Evolutionary conservation across 2,888 invertebrate species (phyloP), one percentile per base, ranked within the genome.

Genomic region (Oasisia sp.): DNA sequence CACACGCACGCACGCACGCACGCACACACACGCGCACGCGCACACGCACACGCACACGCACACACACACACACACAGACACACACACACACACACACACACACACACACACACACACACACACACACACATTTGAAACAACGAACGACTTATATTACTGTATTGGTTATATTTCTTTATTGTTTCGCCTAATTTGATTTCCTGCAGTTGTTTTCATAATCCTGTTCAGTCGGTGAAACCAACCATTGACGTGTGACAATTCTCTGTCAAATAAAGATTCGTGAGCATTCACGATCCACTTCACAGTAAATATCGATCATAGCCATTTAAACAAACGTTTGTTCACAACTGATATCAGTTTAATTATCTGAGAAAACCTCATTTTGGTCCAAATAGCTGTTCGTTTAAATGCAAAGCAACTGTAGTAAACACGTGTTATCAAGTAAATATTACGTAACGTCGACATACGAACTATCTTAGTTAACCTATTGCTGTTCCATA

Each of bases 131-230:
- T 74, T 38, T 9, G 27, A 74, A 27, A 74, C 74, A 74, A 74
- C 74, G n/a, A 19, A 74, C 74, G 74, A 74, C 74, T 74, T 74
- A 19, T 56, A 14, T 5, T n/a, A 27, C 27, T 74, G 27, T 74
- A 74, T n/a, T 74, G 74, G 27, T n/a, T 27, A 27, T 27, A 19
- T 74, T 74, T 74, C 58, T 74, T 74, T 74, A 74, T 74, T 74
- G 74, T 74, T 74, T 74, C 74, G 27, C 74, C 74, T 74, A 74
- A 74, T 74, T 74, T 74, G 74, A 74, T 74, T 74, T 74, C 74
- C 74, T 74, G 74, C n/a, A 7, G 27, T 74, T 74, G 74, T 74
- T 74, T 74, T 74, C 74, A 19, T 74, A 27, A 74, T 74, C 74
- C 74, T 74, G 74, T 27, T 74, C 74, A 19, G 74, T 5, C 14